Base-by-base conservation (phyloP, 2,113 vertebrate genomes). In the Setophaga kirtlandii region DNA sequence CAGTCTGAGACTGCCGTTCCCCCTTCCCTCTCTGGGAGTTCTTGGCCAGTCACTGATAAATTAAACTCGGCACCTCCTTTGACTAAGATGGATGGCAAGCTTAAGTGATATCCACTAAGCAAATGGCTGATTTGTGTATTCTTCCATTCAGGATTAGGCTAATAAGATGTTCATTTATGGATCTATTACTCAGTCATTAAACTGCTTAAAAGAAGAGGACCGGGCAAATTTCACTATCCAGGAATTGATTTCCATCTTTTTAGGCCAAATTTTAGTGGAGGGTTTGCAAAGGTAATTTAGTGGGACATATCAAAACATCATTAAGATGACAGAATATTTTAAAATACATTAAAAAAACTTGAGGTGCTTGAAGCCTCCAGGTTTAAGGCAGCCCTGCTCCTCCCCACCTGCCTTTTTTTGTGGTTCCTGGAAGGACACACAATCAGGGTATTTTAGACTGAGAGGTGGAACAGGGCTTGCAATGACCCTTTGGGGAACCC, bases 31-130 rank as follows among this genome's bases (percentile, higher is more conserved):
- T 53, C 76, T 3, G 78, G 89, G 89, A 71, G 70, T 53, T 94
- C 83, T 97, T 28, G 73, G 96, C 94, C 67, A 88, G 84, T 84
- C 93, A 50, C 62, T 97, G 97, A 98, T 86, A 97, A 97, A 98
- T 97, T 97, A 96, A 96, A 53, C 24, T 6, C 44, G 42, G 97
- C 95, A 93, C 65, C 77, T 90, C n/a, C 27, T 91, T 59, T 91
- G 98, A 98, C 98, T 96, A 94, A 98, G 98, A 98, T 84, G 96
- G 96, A 98, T 98, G 95, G 89, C 67, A 64, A 90, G 76, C 87
- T 87, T 93, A 82, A 96, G 28, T 55, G 83, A 67, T 44, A 69
- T 21, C 82, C 89, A 96, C 88, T 14, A 50, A 93, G 87, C 86
- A 93, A 93, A 60, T 90, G 71, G 95, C 85, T 89, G 71, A 92